Evolutionary conservation across 2,888 invertebrate genomes (phyloP).

Genomic region (Emmelina monodactyla): DNA sequence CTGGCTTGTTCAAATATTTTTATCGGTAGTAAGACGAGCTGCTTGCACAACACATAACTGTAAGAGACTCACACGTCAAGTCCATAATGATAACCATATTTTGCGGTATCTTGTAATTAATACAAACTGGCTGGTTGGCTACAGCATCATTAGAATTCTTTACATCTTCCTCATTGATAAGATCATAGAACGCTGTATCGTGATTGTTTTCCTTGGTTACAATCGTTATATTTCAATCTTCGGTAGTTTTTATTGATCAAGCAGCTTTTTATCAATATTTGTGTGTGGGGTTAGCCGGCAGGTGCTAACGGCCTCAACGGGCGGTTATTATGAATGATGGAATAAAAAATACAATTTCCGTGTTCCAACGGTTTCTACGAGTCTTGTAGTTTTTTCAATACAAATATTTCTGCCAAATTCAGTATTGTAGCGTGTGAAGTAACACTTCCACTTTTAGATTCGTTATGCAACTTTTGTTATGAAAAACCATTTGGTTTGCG

Average conservation of each 20-base stretch:
- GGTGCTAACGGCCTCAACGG: conserved; percentile 53
- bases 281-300: conserved; percentile 23
- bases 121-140: background rate
- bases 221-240: no score
- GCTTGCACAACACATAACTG: conserved; percentile 47
- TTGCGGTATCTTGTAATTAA: background rate
- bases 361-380: conserved; percentile 9
- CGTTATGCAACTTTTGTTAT: no score
- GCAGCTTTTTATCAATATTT: no score
- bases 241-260: no score
- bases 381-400: conserved; percentile 4
- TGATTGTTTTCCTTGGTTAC: no score
- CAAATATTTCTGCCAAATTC: no score
- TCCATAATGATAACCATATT: conserved; percentile 12
- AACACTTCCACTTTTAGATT: no score
- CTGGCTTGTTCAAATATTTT: conserved; percentile 27
- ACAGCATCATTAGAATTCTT: no score
- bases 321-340: conserved; percentile 52
- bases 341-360: conserved; percentile 39
- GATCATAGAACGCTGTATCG: no score
- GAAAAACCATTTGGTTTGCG: no score
- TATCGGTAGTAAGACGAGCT: conserved; percentile 47
- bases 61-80: conserved; percentile 30
- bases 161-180: no score
- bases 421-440: no score